Base-by-base conservation (phyloP, 2,888 invertebrate species). In the Rhagonycha lutea region DNA sequence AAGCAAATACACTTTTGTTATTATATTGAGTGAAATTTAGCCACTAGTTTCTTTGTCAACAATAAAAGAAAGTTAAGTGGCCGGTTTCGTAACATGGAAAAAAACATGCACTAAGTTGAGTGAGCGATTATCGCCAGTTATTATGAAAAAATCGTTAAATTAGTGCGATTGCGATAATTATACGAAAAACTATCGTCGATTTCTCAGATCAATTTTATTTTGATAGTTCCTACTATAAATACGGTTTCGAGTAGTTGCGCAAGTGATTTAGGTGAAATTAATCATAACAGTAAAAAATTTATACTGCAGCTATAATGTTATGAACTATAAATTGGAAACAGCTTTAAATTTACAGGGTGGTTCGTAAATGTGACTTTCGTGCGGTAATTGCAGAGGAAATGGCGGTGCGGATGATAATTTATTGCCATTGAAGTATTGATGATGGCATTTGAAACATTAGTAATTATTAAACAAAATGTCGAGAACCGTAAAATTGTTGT, bases 21-120 rank as follows among this genome's bases (percentile, higher is more conserved):
- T 70, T 68, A 62, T 67, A 71, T 69, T 68, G 70, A 68, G 75
- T 75, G 75, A 75, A 75, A 75, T 70, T 29, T 68, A 60, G 47
- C 67, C 73, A 69, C 65, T 65, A 14, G 67, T 75, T 69, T 71
- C 75, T 72, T 75, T 71, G 71, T 71, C 68, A 72, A 68, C 75
- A 75, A 70, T 68, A 67, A 71, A 75, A 75, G 75, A 75, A 72
- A 75, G 74, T 74, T 74, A 74, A 70, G 65, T 67, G 67, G 67
- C 26, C 74, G 61, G 68, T 74, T 70, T 74, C 70, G 67, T 70
- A 74, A 74, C 61, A 14, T 14, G 60, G 47, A 73, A 69, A 63
- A 29, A 12, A 29, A 29, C 29, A 68, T 29, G 29, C 32, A 68
- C 28, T 3, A 29, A 32, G 32, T 29, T 29, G 18, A 29, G 26